A percentile compares a stretch with the other conserved stretches of the same genome.
These are phyloP conservation scores for Lasioglossum vierecki DNA, from an alignment of 2,888 invertebrate species.

Conservation along the genomic window DNA sequence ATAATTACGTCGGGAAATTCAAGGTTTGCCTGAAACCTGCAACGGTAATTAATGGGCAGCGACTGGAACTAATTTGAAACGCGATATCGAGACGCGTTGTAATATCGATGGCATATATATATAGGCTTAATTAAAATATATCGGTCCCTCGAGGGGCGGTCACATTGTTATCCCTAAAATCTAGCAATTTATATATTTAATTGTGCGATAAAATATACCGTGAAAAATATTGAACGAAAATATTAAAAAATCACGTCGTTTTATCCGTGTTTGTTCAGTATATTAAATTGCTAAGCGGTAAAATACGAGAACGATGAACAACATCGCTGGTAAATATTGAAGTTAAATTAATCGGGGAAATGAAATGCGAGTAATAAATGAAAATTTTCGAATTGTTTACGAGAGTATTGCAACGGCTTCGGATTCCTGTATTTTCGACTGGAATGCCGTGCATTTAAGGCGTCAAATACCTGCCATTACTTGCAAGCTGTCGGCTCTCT, in stretches of 20 bases:
- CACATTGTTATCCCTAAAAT: not conserved
- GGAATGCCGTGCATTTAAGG: not conserved
- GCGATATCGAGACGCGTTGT: not conserved
- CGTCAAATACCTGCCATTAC: not conserved
- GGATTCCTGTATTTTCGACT: not conserved
- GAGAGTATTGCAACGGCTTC: not conserved
- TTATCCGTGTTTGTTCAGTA: not conserved
- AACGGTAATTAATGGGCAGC: not conserved
- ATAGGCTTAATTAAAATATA: not conserved
- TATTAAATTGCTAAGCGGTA: not conserved
- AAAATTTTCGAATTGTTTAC: not conserved
- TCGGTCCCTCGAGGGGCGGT: not conserved
- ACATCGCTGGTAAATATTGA: not conserved
- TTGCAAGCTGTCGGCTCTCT: not conserved
- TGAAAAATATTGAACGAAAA: not conserved
- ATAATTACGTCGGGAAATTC: slow-evolving; percentile 84
- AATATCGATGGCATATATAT: not conserved
- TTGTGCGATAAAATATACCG: no score
- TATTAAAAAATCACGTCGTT: not conserved
- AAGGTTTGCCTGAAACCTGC: slow-evolving; percentile 74
- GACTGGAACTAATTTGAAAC: not conserved
- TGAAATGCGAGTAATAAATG: not conserved
- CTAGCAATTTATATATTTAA: no score
- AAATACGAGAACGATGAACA: not conserved
- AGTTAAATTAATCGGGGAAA: not conserved